Conservation (phyloP, 2,797 vertebrate species). For the Alosa sapidissima region DNA sequence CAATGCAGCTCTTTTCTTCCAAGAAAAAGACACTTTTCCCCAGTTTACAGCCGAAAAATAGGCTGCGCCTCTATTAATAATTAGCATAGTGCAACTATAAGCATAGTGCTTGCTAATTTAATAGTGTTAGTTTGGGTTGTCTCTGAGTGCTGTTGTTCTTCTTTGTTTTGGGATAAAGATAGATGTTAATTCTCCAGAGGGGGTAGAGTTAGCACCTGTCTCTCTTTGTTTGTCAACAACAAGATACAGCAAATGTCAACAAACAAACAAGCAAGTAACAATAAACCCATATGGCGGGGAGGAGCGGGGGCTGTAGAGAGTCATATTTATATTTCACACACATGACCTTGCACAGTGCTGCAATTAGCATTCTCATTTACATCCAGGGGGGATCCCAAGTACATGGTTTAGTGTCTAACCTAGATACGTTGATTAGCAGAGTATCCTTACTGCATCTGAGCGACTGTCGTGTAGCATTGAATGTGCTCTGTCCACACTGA, state of each 20-base stretch:
- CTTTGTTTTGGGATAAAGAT: conserved; percentile 9
- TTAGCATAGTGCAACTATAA: too few relatives aligned
- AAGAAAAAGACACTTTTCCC: neutral
- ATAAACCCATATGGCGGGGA: neutral
- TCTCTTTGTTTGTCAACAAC: conserved; percentile 19
- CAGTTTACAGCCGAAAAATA: neutral
- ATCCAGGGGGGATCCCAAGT: too few relatives aligned
- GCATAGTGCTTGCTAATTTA: neutral
- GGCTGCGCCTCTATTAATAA: neutral
- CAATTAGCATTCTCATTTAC: neutral
- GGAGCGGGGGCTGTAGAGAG: neutral
- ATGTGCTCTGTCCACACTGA: too few relatives aligned
- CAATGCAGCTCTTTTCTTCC: neutral
- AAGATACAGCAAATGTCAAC: neutral
- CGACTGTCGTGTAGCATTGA: too few relatives aligned
- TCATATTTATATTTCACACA: neutral
- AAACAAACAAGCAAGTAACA: neutral
- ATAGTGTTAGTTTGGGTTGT: neutral
- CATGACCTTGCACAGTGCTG: neutral
- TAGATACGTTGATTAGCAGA: too few relatives aligned
- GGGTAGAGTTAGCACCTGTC: conserved; percentile 1
- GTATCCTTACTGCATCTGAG: too few relatives aligned
- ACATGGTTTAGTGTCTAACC: too few relatives aligned
- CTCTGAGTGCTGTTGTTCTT: neutral
- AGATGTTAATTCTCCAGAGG: neutral